A percentile compares a stretch with the other conserved stretches of the same genome.
Conservation (phyloP, 2,888 invertebrate genomes). For the Homarus gammarus region DNA sequence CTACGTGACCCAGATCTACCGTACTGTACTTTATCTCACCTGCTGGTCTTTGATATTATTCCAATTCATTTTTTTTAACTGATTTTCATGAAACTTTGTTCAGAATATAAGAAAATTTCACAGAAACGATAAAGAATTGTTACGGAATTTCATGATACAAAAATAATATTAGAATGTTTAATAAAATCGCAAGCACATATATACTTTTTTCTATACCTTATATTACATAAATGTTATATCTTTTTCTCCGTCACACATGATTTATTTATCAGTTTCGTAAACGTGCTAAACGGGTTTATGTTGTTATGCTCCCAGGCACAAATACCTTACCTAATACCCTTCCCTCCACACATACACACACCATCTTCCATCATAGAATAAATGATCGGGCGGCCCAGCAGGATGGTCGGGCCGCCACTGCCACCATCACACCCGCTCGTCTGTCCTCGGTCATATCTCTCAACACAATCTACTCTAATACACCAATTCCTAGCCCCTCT, state of each 20-base stretch:
- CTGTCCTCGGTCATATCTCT: constrained; percentile 14
- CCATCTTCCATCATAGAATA: background rate
- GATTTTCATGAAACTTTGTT: too few relatives aligned
- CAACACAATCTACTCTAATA: constrained; percentile 26
- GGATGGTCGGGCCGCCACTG: background rate
- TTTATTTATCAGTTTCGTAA: background rate
- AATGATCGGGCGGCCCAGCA: background rate
- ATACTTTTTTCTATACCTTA: too few relatives aligned
- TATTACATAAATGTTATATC: background rate
- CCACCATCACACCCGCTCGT: background rate
- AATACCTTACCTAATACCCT: background rate
- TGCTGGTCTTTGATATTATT: too few relatives aligned
- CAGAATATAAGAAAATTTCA: too few relatives aligned
- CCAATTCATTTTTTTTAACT: too few relatives aligned
- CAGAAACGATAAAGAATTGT: too few relatives aligned
- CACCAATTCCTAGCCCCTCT: constrained; percentile 48
- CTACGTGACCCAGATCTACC: too few relatives aligned
- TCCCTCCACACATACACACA: background rate
- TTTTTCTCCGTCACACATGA: background rate
- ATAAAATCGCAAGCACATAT: too few relatives aligned
- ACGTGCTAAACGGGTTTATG: background rate
- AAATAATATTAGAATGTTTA: too few relatives aligned
- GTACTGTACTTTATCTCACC: too few relatives aligned
- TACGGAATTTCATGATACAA: too few relatives aligned
- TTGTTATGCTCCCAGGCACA: background rate